Conservation (phyloP, 2,797 vertebrate species). For the Intellagama lesueurii region DNA sequence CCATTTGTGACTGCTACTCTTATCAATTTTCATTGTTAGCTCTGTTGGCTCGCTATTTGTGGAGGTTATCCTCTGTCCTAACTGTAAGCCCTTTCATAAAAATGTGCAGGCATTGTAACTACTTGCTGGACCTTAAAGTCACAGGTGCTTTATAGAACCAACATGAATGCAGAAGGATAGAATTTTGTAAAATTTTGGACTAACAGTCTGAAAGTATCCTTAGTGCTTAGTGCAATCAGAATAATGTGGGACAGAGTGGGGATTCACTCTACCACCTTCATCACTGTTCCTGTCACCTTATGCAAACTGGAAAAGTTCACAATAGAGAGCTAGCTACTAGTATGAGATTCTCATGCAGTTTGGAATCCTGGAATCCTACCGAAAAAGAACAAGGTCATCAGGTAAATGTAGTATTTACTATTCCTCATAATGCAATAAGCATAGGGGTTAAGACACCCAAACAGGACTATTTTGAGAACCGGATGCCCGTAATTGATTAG, state of each 20-base stretch:
- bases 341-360: background rate
- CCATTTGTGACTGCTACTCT: background rate
- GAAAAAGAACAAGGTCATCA: background rate
- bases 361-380: background rate
- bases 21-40: background rate
- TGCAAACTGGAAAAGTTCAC: background rate
- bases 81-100: background rate
- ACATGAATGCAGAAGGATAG: background rate
- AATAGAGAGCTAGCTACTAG: background rate
- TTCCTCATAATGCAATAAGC: background rate
- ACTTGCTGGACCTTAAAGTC: background rate
- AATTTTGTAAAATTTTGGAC: background rate
- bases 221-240: background rate
- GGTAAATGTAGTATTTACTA: background rate
- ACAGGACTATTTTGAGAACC: background rate
- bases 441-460: background rate
- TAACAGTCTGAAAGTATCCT: background rate
- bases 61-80: background rate
- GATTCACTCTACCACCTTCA: background rate
- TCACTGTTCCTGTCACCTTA: background rate
- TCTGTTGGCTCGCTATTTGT: background rate
- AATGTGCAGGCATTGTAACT: background rate
- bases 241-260: background rate
- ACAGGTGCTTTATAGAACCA: background rate
- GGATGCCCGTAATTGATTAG: background rate